Conservation (phyloP, 2,113 vertebrate genomes). For the Prietella phreatophila region DNA sequence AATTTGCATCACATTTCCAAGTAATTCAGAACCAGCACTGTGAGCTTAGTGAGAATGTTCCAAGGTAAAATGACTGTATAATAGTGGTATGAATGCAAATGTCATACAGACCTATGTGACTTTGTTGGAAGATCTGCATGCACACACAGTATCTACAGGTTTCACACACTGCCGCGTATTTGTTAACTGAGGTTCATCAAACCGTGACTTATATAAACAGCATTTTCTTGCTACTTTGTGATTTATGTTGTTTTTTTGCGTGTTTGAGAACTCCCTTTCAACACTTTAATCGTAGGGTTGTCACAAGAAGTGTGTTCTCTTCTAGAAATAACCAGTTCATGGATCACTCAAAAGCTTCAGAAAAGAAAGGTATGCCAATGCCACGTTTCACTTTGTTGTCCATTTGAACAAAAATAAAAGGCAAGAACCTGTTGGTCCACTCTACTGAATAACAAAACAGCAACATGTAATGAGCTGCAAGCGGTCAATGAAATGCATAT, state of each 20-base stretch:
- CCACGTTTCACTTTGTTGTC: not conserved
- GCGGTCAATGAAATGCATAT: not conserved
- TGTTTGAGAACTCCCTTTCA: not conserved
- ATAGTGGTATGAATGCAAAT: not conserved
- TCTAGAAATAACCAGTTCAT: not conserved
- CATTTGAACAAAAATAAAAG: not conserved
- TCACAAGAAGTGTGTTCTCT: not conserved
- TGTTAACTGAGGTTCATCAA: not conserved
- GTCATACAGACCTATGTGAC: not conserved
- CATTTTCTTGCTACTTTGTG: not conserved
- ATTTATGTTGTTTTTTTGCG: not conserved
- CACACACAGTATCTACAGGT: not conserved
- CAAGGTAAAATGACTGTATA: not conserved
- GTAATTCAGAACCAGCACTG: not conserved
- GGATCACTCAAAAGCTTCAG: not conserved
- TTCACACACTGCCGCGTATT: not conserved
- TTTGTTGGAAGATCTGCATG: not conserved
- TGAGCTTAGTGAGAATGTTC: not conserved
- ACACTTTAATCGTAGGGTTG: not conserved
- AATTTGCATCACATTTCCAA: too few relatives aligned
- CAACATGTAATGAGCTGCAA: slow-evolving; percentile 1
- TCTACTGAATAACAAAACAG: slow-evolving; percentile 43
- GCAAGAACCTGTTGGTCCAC: slow-evolving; percentile 43
- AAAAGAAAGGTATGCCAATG: not conserved
- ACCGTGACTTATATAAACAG: not conserved